Conservation (phyloP, 2,888 invertebrate species). For the Calliopum simillimum region DNA sequence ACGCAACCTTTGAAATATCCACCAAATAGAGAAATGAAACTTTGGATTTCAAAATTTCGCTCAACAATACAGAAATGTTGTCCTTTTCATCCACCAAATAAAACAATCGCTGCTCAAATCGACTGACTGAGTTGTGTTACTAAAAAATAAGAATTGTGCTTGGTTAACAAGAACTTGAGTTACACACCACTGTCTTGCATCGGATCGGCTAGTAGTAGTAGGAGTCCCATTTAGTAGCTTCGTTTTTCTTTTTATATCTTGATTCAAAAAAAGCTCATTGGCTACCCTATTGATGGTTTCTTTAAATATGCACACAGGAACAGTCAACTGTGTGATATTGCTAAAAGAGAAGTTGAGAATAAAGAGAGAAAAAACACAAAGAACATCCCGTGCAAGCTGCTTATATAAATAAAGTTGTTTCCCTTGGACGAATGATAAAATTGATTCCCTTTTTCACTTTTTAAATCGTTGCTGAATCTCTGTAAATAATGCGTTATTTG, state of each 20-base stretch:
- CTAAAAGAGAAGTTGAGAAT: conserved; percentile 36
- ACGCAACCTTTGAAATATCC: conserved; percentile 5
- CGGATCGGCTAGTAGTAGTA: no score
- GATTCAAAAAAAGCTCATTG: no score
- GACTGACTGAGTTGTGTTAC: conserved; percentile 10
- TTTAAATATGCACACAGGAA: conserved; percentile 39
- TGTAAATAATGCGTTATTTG: conserved; percentile 29
- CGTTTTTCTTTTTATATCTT: no score
- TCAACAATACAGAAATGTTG: not conserved
- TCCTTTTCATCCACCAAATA: not conserved
- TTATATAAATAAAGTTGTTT: conserved; percentile 20
- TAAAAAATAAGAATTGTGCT: conserved; percentile 8
- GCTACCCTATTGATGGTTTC: not conserved
- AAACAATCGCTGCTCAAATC: conserved; percentile 5
- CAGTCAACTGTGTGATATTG: conserved; percentile 45
- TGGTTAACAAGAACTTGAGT: not conserved
- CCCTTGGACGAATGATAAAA: not conserved
- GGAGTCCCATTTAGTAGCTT: no score
- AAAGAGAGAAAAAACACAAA: conserved; percentile 21
- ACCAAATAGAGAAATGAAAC: not conserved
- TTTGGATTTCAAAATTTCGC: not conserved
- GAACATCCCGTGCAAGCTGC: conserved; percentile 18
- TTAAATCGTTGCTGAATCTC: conserved; percentile 24
- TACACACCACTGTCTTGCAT: not conserved
- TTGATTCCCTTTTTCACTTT: conserved; percentile 23